Conservation (phyloP, 1,140 invertebrate genomes). For the Melanaphis sacchari region DNA sequence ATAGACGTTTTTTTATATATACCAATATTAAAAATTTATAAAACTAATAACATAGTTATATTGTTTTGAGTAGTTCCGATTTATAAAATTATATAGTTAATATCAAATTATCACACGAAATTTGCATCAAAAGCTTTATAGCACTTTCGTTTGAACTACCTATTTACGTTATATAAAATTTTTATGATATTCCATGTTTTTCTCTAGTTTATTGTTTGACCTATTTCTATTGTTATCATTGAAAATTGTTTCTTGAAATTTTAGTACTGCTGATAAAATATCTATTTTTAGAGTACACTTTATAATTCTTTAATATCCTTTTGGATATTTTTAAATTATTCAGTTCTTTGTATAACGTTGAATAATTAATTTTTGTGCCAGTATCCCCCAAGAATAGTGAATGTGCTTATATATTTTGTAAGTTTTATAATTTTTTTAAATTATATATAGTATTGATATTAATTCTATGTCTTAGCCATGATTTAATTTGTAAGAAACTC, state of each 20-base stretch:
- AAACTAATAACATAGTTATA: no score
- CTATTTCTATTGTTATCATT: not conserved
- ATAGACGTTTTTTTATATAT: no score
- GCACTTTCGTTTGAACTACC: not conserved
- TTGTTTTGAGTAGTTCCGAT: no score
- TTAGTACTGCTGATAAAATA: not conserved
- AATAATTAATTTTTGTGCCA: slow-evolving; percentile 7
- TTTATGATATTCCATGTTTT: not conserved
- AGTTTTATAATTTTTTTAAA: not conserved
- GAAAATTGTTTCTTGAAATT: not conserved
- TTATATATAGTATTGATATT: not conserved
- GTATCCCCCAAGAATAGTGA: not conserved
- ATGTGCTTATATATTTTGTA: not conserved
- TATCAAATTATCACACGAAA: no score
- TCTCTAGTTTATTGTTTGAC: not conserved
- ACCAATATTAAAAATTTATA: no score
- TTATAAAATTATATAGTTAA: no score
- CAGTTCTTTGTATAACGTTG: not conserved
- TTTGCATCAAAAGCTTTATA: not conserved
- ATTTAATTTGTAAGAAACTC: no score
- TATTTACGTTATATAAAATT: not conserved
- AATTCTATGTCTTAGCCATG: no score
- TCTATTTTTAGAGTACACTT: not conserved
- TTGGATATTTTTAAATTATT: not conserved
- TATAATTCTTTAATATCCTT: not conserved